Conservation (phyloP, 2,888 invertebrate species). For the Steinernema scapterisci region DNA sequence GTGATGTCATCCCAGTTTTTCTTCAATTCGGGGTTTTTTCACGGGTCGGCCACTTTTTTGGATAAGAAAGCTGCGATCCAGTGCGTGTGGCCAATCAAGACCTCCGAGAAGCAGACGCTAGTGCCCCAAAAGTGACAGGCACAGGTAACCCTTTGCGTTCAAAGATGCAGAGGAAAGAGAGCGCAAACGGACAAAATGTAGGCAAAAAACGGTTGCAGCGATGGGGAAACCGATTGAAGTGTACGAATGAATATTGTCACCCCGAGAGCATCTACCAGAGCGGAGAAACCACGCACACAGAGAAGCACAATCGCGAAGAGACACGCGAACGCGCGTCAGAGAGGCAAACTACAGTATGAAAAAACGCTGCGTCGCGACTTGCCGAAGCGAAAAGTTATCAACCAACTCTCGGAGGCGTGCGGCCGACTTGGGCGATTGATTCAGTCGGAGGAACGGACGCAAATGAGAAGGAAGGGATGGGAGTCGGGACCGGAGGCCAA, state of each 20-base stretch:
- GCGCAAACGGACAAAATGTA: neutral
- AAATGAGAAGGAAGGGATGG: constrained; percentile 7
- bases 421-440: constrained; percentile 31
- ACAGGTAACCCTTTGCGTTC: neutral
- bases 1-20: constrained; percentile 31
- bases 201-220: constrained; percentile 31
- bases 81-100: constrained; percentile 31
- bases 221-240: constrained; percentile 27
- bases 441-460: constrained; percentile 30
- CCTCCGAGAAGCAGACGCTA: neutral
- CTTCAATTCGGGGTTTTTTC: constrained; percentile 20
- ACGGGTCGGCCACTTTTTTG: constrained; percentile 30
- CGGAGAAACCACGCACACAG: constrained; percentile 26
- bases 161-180: neutral
- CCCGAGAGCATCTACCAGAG: constrained; percentile 29
- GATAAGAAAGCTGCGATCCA: constrained; percentile 4
- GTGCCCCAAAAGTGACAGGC: constrained; percentile 18
- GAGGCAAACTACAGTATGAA: constrained; percentile 32
- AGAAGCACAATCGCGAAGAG: constrained; percentile 31
- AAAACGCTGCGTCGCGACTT: constrained; percentile 28
- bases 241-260: constrained; percentile 33
- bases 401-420: constrained; percentile 31
- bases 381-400: constrained; percentile 27
- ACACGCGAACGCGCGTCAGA: constrained; percentile 31
- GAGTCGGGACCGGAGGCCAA: constrained; percentile 4